Conservation (phyloP, 2,888 invertebrate genomes). For the Nesidiocoris tenuis region DNA sequence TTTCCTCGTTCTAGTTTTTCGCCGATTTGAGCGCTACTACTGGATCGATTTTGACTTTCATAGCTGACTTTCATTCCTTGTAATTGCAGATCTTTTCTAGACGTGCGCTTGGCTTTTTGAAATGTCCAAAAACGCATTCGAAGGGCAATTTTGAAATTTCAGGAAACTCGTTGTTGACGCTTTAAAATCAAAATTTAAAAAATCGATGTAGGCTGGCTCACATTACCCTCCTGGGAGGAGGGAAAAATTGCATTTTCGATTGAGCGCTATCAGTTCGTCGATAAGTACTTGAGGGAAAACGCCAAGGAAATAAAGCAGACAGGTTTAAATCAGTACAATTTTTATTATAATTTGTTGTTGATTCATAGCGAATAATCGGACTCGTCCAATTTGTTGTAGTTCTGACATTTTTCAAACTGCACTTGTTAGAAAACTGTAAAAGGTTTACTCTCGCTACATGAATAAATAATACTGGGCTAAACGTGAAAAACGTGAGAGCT, state of each 20-base stretch:
- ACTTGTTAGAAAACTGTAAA: background rate
- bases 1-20: too few relatives aligned
- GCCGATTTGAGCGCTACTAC: too few relatives aligned
- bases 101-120: too few relatives aligned
- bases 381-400: slow-evolving; percentile 6
- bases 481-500: slow-evolving; percentile 16
- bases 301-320: background rate
- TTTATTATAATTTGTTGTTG: slow-evolving; percentile 25
- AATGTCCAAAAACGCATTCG: too few relatives aligned
- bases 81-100: too few relatives aligned
- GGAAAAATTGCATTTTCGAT: background rate
- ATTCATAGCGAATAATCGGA: slow-evolving; percentile 1
- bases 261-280: background rate
- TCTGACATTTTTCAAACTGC: background rate
- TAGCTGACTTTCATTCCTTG: too few relatives aligned
- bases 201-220: too few relatives aligned
- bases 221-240: too few relatives aligned
- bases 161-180: too few relatives aligned
- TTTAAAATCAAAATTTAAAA: too few relatives aligned
- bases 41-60: too few relatives aligned
- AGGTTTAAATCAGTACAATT: slow-evolving; percentile 25
- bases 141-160: too few relatives aligned
- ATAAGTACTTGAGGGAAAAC: background rate
- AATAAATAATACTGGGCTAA: background rate
- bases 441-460: background rate